Evolutionary conservation across 2,797 vertebrate genomes (phyloP).

Genomic region (Menidia menidia): DNA sequence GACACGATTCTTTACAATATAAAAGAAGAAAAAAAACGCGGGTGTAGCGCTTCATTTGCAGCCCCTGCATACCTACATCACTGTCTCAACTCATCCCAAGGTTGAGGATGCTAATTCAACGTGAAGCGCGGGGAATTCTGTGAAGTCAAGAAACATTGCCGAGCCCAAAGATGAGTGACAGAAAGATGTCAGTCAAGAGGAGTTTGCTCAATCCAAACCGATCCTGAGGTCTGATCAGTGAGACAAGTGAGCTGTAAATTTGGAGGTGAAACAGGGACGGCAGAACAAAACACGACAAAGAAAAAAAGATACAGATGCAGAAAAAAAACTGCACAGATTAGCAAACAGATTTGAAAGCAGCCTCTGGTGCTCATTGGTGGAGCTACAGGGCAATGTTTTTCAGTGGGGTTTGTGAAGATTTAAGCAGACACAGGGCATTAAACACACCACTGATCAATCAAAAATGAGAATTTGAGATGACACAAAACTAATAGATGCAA

Average conservation of each 20-base stretch:
- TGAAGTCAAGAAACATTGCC: slow-evolving; percentile 1
- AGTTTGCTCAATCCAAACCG: neutral
- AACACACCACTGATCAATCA: too few relatives aligned
- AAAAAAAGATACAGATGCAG: neutral
- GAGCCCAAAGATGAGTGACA: neutral
- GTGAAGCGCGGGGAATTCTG: neutral
- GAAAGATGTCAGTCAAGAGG: neutral
- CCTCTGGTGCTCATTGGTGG: neutral
- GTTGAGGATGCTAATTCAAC: neutral
- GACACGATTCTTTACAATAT: neutral
- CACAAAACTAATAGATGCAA: neutral
- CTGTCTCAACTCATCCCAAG: neutral
- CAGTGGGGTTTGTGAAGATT: neutral
- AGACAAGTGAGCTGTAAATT: neutral
- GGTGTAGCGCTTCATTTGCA: neutral
- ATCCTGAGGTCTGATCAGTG: slow-evolving; percentile 8
- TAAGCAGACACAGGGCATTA: too few relatives aligned
- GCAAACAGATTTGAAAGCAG: neutral
- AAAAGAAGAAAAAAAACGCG: neutral
- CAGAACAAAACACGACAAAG: neutral
- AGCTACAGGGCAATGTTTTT: slow-evolving; percentile 1
- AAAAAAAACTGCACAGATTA: neutral
- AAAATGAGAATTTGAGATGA: neutral
- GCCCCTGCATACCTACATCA: neutral
- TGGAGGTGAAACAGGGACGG: neutral